Evolutionary conservation across 1,140 invertebrate species (phyloP), one percentile per base, ranked within the genome.

Genomic region (Chelonus insularis): DNA sequence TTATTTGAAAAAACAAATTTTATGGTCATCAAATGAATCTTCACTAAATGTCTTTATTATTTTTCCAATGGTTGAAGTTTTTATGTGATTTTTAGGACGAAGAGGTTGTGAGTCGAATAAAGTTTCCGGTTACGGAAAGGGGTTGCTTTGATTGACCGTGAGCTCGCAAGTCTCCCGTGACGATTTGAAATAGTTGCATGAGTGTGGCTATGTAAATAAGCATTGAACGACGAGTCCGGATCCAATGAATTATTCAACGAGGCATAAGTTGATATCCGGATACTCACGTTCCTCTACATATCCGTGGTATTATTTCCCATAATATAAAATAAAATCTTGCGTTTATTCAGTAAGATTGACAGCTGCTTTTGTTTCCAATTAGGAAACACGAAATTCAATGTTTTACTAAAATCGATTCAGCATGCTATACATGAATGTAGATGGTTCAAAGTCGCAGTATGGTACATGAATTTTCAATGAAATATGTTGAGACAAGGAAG

Each of bases 221-320:
- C 55, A 37, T 57, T 57, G 32, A 36, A 61, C 32, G 64, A 50
- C 25, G 25, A 45, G 45, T 52, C 29, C 37, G 48, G 59, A 68
- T 69, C 65, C 63, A 62, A 63, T 67, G 64, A 70, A 72, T 72
- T 66, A 72, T 68, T 70, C 65, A 69, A 60, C 57, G 60, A 60
- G 60, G 47, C 66, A 60, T 63, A 61, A 43, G 63, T 64, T 69
- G 65, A 69, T 72, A 72, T 72, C 70, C 66, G 64, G 63, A 57
- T 34, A 47, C 60, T 43, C 45, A 25, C n/a, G 29, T 56, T 56
- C 56, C 32, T 54, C 47, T 21, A 25, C 25, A 25, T 21, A 20
- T 14, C 36, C 45, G 59, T 55, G 64, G n/a, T n/a, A n/a, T n/a
- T n/a, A n/a, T n/a, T 71, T 71, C 66, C 70, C 70, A 69, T 68